Percentiles rank a stretch among this genome's conserved stretches.
Conservation (phyloP, 1,140 invertebrate species). For the Nephila pilipes region DNA sequence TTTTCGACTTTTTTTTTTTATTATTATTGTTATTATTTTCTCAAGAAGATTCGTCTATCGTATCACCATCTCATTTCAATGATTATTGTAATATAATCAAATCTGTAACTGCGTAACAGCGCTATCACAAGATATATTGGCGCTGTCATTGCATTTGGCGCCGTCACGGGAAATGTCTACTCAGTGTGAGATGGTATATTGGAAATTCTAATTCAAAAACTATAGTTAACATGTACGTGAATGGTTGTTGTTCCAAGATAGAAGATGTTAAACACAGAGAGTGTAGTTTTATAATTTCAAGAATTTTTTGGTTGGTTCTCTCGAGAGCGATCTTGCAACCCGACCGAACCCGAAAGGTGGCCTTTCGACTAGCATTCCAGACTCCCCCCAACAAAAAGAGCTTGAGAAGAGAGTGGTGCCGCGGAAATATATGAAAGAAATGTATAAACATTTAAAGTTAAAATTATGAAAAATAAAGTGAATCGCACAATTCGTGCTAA, state of each 20-base stretch:
- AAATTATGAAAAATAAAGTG: conserved; percentile 48
- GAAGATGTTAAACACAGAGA: too few species aligned
- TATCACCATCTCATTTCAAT: not conserved
- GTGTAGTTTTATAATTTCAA: not conserved
- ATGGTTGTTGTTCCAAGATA: too few species aligned
- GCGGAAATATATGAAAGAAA: conserved; percentile 53
- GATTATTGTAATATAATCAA: not conserved
- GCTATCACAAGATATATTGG: too few species aligned
- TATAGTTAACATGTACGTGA: not conserved
- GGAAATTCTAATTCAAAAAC: not conserved
- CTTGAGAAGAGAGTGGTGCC: conserved; percentile 65
- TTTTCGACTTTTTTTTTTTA: not conserved
- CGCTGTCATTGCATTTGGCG: too few species aligned
- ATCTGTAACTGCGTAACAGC: not conserved
- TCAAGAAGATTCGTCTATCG: not conserved
- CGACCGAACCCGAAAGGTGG: conserved; percentile 50
- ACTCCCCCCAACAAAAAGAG: conserved; percentile 61
- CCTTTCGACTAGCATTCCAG: conserved; percentile 73
- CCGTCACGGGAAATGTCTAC: too few species aligned
- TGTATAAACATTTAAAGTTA: conserved; percentile 65
- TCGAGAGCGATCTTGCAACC: conserved; percentile 13
- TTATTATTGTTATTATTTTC: not conserved
- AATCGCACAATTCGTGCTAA: conserved; percentile 72
- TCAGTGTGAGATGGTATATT: not conserved
- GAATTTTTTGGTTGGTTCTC: not conserved